Conservation (phyloP, 92 coral and sea anemone species). For the Siderastrea siderea region DNA sequence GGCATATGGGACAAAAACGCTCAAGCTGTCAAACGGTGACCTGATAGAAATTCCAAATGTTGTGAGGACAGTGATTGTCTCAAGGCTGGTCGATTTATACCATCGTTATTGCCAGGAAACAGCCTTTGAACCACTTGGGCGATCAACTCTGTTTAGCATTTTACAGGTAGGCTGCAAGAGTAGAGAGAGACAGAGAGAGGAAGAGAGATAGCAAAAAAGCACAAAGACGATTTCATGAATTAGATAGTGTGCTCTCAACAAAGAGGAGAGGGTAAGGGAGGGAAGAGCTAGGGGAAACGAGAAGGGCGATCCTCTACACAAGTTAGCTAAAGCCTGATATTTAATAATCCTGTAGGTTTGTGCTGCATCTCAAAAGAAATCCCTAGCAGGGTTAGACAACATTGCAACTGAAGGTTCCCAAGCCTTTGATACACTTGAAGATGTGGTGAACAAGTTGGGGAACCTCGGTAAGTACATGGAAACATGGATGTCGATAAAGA, state of each 20-base stretch:
- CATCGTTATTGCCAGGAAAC: slow-evolving; percentile 48
- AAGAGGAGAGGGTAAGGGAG: too few relatives aligned
- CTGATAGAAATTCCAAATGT: slow-evolving; percentile 65
- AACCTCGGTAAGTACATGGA: slow-evolving; percentile 18
- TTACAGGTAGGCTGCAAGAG: slow-evolving; percentile 42
- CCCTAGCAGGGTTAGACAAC: slow-evolving; percentile 32
- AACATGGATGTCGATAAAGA: not conserved
- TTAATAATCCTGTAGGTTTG: slow-evolving; percentile 5
- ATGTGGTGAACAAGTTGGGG: slow-evolving; percentile 23
- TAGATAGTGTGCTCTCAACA: too few relatives aligned
- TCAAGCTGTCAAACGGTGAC: slow-evolving; percentile 55
- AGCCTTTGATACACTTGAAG: slow-evolving; percentile 50
- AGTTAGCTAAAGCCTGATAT: not conserved
- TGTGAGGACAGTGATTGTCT: slow-evolving; percentile 60
- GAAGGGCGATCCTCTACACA: too few relatives aligned
- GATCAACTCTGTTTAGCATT: slow-evolving; percentile 65
- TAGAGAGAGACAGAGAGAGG: not conserved
- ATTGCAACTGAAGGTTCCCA: slow-evolving; percentile 41
- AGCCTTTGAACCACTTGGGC: slow-evolving; percentile 46
- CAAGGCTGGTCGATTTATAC: slow-evolving; percentile 62
- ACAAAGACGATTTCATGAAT: not conserved
- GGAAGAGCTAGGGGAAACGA: too few relatives aligned
- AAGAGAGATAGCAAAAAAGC: not conserved
- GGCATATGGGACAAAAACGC: slow-evolving; percentile 50
- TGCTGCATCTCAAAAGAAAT: slow-evolving; percentile 34